A percentile compares a stretch with the other conserved stretches of the same genome.
Conservation (phyloP, 2,797 vertebrate species). For the Ctenosaura bakeri region DNA sequence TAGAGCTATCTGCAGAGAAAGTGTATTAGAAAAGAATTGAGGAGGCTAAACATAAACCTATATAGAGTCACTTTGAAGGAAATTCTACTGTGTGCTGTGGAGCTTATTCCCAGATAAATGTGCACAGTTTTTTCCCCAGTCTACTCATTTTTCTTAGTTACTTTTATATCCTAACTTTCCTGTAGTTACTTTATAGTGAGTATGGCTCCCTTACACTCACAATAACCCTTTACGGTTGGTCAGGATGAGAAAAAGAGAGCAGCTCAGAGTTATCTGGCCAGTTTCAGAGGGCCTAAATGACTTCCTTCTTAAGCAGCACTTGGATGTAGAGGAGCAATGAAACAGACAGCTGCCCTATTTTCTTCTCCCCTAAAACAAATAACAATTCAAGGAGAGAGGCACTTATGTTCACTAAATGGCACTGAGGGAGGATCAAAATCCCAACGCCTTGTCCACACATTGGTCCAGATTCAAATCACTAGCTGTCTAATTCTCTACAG, state of each 20-base stretch:
- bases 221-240: too few species aligned
- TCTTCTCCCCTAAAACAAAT: background rate
- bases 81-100: background rate
- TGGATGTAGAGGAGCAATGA: background rate
- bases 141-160: too few species aligned
- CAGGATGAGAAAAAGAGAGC: too few species aligned
- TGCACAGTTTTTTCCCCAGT: background rate
- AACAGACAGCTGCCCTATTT: background rate
- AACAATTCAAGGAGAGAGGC: background rate
- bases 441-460: background rate
- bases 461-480: background rate
- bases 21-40: background rate
- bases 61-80: background rate
- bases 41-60: too few species aligned
- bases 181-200: too few species aligned
- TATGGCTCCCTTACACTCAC: too few species aligned
- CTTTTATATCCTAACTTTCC: too few species aligned
- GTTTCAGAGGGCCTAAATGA: too few species aligned
- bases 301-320: background rate
- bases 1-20: background rate
- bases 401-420: background rate
- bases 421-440: too few species aligned
- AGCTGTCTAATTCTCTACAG: background rate
- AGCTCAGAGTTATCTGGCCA: too few species aligned
- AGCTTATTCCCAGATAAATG: background rate